Base-by-base conservation (phyloP, 2,797 vertebrate species). In the Clarias platycephalus region DNA sequence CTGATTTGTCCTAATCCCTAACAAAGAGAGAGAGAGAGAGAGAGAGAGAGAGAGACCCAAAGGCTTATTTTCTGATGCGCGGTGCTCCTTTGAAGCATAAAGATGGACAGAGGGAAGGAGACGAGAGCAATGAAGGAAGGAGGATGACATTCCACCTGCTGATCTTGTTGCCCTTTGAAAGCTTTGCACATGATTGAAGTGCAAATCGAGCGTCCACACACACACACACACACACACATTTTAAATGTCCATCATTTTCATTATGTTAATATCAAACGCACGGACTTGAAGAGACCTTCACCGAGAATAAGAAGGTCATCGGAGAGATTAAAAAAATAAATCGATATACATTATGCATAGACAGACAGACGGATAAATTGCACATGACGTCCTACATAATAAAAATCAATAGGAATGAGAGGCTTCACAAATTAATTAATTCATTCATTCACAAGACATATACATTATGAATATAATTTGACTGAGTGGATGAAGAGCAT, bases 1-100 rank as follows among this genome's bases (percentile, higher is more conserved):
- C 82, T 82, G 75, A 85, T 77, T 82, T 91, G 87, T 93, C 91
- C 89, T 91, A 92, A 90, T 90, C 89, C 87, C 89, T 86, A 85
- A 90, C 75, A 60, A 6, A 72, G 15, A 74, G 28, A 40, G 9
- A 49, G 58, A 74, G 28, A 80, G 70, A 28, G 67, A 64, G 40
- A 57, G 55, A 67, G 44, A 63, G 37, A 22, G 24, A 66, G 79
- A 80, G 18, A 66, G 24, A 70, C 40, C 62, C 62, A 4, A 60
- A 2, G 31, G 76, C 58, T n/a, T 62, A 81, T 81, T 81, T 67
- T 64, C 26, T 22, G 57, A 57, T 22, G n/a, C 60, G 31, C 34
- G 12, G 24, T 68, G 24, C 13, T 70, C 28, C 28, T 70, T 57
- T 68, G 68, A 62, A 62, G 81, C 57, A 22, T 58, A 49, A 63